Base-by-base conservation (phyloP, 2,888 invertebrate genomes). In the Drosophila paranaensis region DNA sequence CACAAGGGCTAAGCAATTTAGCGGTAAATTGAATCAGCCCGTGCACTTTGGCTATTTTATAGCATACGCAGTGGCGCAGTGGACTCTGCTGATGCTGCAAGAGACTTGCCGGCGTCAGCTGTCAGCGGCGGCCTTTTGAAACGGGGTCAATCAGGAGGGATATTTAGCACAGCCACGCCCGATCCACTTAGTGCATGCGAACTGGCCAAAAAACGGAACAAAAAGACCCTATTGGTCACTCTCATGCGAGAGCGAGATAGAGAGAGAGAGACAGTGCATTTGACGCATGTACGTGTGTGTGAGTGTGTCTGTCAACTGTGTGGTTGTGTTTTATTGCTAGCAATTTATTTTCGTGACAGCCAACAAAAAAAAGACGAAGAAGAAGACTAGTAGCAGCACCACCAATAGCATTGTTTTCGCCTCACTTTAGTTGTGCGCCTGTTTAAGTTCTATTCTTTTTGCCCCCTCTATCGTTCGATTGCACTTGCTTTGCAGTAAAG, bases 291-390 rank as follows among this genome's bases (percentile, higher is more conserved):
- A 27, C 20, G 27, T 27, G 27, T 27, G 9, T 39, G 27, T 39
- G 14, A 46, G 27, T 61, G 40, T 54, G 50, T 50, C 14, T 37
- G 14, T 66, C 42, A 51, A 33, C 25, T 53, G 33, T 58, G 45
- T 50, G 50, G 54, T 20, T 30, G 16, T 55, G 37, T 54, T 61
- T 71, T 65, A 74, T 71, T 74, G 66, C 50, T 35, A 51, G 61
- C 74, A 62, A 74, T 74, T 75, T 74, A 71, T 75, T 75, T 71
- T 56, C 55, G 64, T 71, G 74, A 55, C 74, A 70, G 55, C 58
- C 43, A 67, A 30, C 27, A 27, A 10, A 1, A 30, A 27, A 2
- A 30, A 48, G n/a, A n/a, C n/a, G n/a, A 27, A 10, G 0, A 30
- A 27, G 4, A 30, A 48, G n/a, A n/a, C n/a, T 9, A 30, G 27